A percentile compares a stretch with the other conserved stretches of the same genome.
These are phyloP conservation scores for Pogonomyrmex barbatus DNA, from an alignment of 1,140 invertebrate genomes.

Conservation along the genomic window DNA sequence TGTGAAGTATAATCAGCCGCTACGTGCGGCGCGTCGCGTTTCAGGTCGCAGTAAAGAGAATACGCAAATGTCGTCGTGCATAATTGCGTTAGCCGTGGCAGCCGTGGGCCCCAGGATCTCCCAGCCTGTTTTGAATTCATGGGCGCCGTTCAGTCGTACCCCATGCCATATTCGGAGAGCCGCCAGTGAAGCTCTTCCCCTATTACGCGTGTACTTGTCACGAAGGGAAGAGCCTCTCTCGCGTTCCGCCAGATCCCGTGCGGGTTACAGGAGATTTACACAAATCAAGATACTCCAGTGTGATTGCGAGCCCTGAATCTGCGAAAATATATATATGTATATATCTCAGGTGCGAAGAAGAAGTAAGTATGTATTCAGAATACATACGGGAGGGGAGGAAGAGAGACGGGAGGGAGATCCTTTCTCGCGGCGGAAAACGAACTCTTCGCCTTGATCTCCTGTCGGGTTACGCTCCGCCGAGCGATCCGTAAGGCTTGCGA, in stretches of 20 bases:
- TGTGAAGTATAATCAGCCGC: neutral
- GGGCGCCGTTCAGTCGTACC: conserved; percentile 48
- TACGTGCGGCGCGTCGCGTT: neutral
- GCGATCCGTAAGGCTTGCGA: conserved; percentile 50
- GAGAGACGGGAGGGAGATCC: conserved; percentile 14
- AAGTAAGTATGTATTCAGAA: conserved; percentile 69
- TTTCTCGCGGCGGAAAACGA: conserved; percentile 49
- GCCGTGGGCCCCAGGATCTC: neutral
- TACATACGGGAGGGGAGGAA: conserved; percentile 11
- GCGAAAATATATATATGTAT: conserved; percentile 49
- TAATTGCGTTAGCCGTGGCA: conserved; percentile 68
- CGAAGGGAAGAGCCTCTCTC: conserved; percentile 55
- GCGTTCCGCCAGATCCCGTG: conserved; percentile 55
- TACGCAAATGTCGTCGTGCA: conserved; percentile 41
- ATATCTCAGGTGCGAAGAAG: conserved; percentile 75
- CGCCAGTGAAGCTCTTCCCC: conserved; percentile 65
- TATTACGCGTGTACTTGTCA: conserved; percentile 75
- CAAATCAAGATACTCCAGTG: conserved; percentile 77
- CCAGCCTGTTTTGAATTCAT: conserved; percentile 74
- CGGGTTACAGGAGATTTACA: conserved; percentile 79
- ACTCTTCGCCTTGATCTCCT: conserved; percentile 46
- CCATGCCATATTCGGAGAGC: conserved; percentile 54
- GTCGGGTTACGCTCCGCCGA: conserved; percentile 22
- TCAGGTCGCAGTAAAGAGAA: conserved; percentile 55
- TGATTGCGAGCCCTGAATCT: conserved; percentile 72